Evolutionary conservation across 2,797 vertebrate genomes (phyloP), one percentile per base, ranked within the genome.

Genomic region (Gallinago solitaria): DNA sequence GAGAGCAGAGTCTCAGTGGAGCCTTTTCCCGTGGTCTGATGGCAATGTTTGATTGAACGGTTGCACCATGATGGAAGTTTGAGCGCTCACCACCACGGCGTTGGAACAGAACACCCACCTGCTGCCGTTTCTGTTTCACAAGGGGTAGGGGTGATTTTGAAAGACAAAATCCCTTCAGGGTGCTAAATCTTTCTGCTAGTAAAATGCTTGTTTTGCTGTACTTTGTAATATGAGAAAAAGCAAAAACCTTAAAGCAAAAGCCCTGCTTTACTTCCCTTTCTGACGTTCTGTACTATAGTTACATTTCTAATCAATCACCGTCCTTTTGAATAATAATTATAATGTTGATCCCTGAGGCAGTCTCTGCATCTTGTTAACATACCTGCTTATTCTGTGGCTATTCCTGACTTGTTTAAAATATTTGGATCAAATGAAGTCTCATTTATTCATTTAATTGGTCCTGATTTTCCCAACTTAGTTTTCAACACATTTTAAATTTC

Each of bases 341-440:
- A 75, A 48, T 96, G 95, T 94, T 93, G 79, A 91, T 81, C 71
- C 94, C 81, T 33, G 65, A 59, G 91, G 96, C 91, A 69, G 6
- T 59, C 9, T 83, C 48, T 88, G 47, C 16, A 33, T 84, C 48
- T 47, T 76, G 41, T 79, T 88, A 86, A 54, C 61, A 70, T 86
- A 74, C 76, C 48, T 95, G 47, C 45, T 86, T 83, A 78, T 50
- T 21, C 32, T 59, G 27, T 81, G 84, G 61, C 91, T 94, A 18
- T 96, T 95, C 87, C 78, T 59, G 63, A 91, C 91, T 96, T 96
- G 89, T 83, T 96, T 69, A 65, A 95, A 95, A 69, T 81, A 85
- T 24, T 91, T 87, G 43, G 50, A 92, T 96, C 82, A 87, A 85
- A 75, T 91, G 51, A 86, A 93, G 25, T 78, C 68, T 81, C 14